Evolutionary conservation across 2,113 vertebrate genomes (phyloP), one percentile per base, ranked within the genome.

Genomic region (Spilogale gracilis): DNA sequence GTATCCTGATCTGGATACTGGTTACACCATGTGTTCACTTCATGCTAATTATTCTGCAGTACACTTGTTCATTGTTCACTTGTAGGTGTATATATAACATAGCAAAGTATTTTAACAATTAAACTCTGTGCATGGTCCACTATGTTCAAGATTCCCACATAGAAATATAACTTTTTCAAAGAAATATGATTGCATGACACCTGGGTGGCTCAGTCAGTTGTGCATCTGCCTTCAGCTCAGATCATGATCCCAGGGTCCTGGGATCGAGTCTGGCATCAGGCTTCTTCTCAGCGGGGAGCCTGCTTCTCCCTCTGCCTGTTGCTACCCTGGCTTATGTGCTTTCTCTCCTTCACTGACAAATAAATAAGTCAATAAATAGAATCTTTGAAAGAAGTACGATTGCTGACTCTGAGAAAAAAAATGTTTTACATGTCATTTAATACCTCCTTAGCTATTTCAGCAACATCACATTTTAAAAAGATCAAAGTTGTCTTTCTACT

Each of bases 371-470:
- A 63, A 63, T 13, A 65, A 32, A 67, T 67, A 67, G 30, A 32
- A 67, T 67, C 63, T 67, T 67, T 32, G 14, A 74, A 27, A 25
- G 73, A 74, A 74, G 25, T 74, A 25, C 27, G 73, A 48, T 90
- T 67, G 21, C 38, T 94, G 20, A 79, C 27, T 90, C 94, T 73
- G 38, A 96, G 60, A 21, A 84, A 69, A 65, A 69, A 84, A 93
- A n/a, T 54, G 1, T 69, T 81, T 79, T 83, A 88, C 25, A 17
- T 52, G n/a, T 3, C 21, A 50, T 23, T 61, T 45, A 43, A 32
- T 91, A 56, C 80, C 25, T 87, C 25, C 9, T 71, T 80, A 45
- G 65, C 45, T 91, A 63, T 78, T 81, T 91, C 38, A 73, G 32
- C 45, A 74, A 73, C 30, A 61, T 80, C 16, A 14, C 11, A 79